Conservation (phyloP, 2,888 invertebrate species). For the Spatulosminthurus flaviceps region DNA sequence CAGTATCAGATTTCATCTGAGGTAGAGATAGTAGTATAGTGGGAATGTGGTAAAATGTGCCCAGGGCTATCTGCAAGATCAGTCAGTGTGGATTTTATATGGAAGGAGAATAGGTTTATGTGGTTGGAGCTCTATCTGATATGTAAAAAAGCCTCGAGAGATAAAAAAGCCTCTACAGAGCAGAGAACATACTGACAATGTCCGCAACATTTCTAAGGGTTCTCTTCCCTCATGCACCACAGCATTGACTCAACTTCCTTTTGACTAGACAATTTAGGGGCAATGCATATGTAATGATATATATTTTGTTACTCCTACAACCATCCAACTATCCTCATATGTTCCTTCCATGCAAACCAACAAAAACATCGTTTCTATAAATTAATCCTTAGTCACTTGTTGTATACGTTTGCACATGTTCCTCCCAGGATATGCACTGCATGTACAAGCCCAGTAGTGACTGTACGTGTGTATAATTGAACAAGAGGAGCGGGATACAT, state of each 20-base stretch:
- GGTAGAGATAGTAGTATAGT: too few species aligned
- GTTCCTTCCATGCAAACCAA: background rate
- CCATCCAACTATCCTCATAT: background rate
- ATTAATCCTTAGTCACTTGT: slow-evolving; percentile 13
- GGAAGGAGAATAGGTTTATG: too few species aligned
- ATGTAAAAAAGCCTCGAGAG: too few species aligned
- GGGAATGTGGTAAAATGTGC: background rate
- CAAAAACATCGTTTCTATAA: background rate
- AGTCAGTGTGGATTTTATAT: background rate
- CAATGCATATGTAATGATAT: too few species aligned
- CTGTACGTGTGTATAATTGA: background rate
- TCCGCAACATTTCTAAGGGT: too few species aligned
- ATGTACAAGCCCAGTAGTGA: background rate
- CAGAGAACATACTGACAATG: too few species aligned
- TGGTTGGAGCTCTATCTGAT: too few species aligned
- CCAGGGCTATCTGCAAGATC: background rate
- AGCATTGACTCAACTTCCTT: too few species aligned
- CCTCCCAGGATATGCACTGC: background rate
- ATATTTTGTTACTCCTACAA: background rate
- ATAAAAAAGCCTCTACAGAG: too few species aligned
- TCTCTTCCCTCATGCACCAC: too few species aligned
- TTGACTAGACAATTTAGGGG: too few species aligned
- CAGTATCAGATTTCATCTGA: slow-evolving; percentile 1
- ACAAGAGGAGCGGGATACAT: background rate
- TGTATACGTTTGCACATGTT: background rate